Conservation (phyloP, 2,113 vertebrate genomes). For the Odocoileus hemionus region DNA sequence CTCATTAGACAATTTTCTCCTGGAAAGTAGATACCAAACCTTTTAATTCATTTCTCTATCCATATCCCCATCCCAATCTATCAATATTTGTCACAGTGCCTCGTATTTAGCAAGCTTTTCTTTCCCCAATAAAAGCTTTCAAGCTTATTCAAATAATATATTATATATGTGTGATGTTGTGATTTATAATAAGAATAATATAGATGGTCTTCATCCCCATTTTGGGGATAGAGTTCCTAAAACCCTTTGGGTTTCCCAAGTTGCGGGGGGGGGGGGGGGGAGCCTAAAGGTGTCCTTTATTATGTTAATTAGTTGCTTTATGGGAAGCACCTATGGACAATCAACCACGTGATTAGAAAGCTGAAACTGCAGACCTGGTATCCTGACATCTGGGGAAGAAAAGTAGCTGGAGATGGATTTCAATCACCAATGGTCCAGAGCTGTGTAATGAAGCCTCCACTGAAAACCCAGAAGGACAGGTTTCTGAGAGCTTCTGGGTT, state of each 20-base stretch:
- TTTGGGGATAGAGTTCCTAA: background rate
- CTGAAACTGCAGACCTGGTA: background rate
- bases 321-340: background rate
- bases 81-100: background rate
- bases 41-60: background rate
- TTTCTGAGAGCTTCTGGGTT: background rate
- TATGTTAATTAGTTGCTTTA: background rate
- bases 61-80: background rate
- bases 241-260: background rate
- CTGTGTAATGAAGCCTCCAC: background rate
- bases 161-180: background rate
- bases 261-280: no score
- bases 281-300: background rate
- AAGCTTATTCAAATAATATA: background rate
- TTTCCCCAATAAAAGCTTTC: background rate
- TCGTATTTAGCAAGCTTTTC: background rate
- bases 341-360: background rate
- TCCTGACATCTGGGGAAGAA: background rate
- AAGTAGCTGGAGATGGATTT: background rate
- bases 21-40: background rate
- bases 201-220: background rate
- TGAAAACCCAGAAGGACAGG: background rate
- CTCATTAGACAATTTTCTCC: background rate
- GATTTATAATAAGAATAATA: background rate
- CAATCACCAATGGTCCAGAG: background rate